Evolutionary conservation across 2,888 invertebrate genomes (phyloP), one percentile per base, ranked within the genome.

Genomic region (Erebia palarica): DNA sequence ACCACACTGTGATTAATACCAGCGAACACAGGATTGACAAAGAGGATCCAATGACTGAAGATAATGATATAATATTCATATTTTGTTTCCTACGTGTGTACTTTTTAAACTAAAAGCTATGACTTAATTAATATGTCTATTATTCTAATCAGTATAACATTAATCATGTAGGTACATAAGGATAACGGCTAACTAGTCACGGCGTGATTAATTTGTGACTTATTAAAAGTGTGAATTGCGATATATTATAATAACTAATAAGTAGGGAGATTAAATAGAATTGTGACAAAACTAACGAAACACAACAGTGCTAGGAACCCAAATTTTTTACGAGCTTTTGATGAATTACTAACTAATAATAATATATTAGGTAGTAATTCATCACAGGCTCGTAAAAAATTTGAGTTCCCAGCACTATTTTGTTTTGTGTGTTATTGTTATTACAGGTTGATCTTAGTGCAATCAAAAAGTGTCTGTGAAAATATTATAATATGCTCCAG

Each of bases 1-100:
- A 77, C 78, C 78, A 79, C 18, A 76, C 72, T 55, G 64, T n/a
- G 8, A 77, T 10, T 36, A 77, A 67, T 16, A 73, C 49, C 9
- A 70, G 14, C 4, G 75, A 75, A 68, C 77, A 77, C 3, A 75
- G 7, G 0, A 76, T 36, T 4, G 78, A 75, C 13, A 69, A 14
- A 59, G 11, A 44, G 14, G n/a, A 16, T 27, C n/a, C 69, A 63
- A 63, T 16, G 10, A 3, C n/a, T 9, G 8, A 16, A 5, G 27
- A 55, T 49, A 11, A 16, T 2, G n/a, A 55, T 36, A 11, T 64
- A n/a, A 5, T 42, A n/a, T 3, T 11, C 65, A 65, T 36, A 36
- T 66, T 66, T 44, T 58, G 18, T 21, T 18, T 61, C 16, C n/a
- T 16, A 11, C 44, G 44, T 60, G 42, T 42, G 42, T 3, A 13